Conservation (phyloP, 2,113 vertebrate species). For the Epinephelus lanceolatus region DNA sequence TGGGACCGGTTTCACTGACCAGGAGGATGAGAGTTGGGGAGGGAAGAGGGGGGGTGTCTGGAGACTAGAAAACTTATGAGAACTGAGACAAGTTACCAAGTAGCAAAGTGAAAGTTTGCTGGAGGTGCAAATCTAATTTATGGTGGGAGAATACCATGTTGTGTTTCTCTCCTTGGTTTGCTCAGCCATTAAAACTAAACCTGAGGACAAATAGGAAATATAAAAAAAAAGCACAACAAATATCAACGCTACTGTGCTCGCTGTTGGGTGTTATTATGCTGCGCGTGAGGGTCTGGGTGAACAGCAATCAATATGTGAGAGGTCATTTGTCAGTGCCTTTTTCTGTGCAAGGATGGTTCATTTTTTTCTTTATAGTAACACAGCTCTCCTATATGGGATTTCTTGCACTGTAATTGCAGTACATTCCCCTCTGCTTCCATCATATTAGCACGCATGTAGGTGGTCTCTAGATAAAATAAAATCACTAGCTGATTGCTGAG, state of each 20-base stretch:
- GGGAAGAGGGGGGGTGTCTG: slow-evolving; percentile 42
- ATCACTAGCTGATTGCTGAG: slow-evolving; percentile 9
- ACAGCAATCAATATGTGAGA: slow-evolving; percentile 72
- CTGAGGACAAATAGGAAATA: slow-evolving; percentile 73
- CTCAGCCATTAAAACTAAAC: slow-evolving; percentile 79
- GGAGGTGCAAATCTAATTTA: slow-evolving; percentile 83
- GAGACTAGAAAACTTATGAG: slow-evolving; percentile 79
- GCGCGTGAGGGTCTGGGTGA: slow-evolving; percentile 49
- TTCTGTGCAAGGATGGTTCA: slow-evolving; percentile 42
- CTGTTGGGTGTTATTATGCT: slow-evolving; percentile 68
- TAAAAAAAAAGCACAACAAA: slow-evolving; percentile 45
- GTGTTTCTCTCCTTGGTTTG: slow-evolving; percentile 69
- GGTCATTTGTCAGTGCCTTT: slow-evolving; percentile 72
- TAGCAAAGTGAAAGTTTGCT: slow-evolving; percentile 79
- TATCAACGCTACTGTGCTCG: slow-evolving; percentile 50
- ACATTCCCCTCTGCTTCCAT: slow-evolving; percentile 34
- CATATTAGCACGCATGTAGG: slow-evolving; percentile 18
- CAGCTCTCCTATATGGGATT: slow-evolving; percentile 37
- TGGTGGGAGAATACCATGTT: slow-evolving; percentile 70
- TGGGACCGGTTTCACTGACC: slow-evolving; percentile 82
- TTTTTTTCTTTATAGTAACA: slow-evolving; percentile 46
- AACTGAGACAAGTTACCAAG: slow-evolving; percentile 81
- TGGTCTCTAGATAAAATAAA: slow-evolving; percentile 15
- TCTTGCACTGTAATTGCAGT: slow-evolving; percentile 34
- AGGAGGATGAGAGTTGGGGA: slow-evolving; percentile 70